Evolutionary conservation across 2,888 invertebrate genomes (phyloP), one percentile per base, ranked within the genome.

Genomic region (Congeria kusceri): DNA sequence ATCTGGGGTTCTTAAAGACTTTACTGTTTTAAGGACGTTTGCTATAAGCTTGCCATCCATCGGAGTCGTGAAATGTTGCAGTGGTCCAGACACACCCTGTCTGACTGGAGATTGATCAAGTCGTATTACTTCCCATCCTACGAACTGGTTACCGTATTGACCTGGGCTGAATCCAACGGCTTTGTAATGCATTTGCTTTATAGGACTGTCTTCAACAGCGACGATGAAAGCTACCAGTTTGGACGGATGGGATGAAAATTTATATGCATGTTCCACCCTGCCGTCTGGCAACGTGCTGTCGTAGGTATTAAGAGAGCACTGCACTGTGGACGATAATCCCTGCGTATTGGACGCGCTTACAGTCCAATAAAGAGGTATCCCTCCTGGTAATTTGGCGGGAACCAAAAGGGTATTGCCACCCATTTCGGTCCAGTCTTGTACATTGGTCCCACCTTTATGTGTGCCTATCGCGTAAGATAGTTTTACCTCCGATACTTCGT

Each of bases 281-380:
- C 90, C 91, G 64, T 84, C 87, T 3, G 91, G 90, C 23, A 87
- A 62, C 1, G 89, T 88, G 29, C 78, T 87, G 63, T 91, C 91
- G 63, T 75, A 90, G 0, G 90, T 91, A 7, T 77, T 49, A 0
- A 91, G 75, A 18, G 56, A 76, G 61, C 91, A 90, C 28, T 83
- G 70, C 0, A 82, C 75, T 3, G 65, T 64, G 4, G 85, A 71
- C 28, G 76, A 80, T 18, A 85, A 66, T 0, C 88, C 89, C 68
- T 89, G 85, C 46, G 84, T 85, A 71, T 91, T 91, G 15, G 57
- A 79, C 13, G 87, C 90, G 62, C 83, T 87, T 0, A 91, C 86
- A 2, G 88, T 84, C 78, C 85, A 90, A 74, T 88, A 87, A 18
- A 90, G 59, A 13, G 89, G 88, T 23, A 86, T 72, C 27, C 83